These are phyloP conservation scores for Amphiduros pacificus DNA, from an alignment of 2,888 invertebrate genomes.

Conservation along the genomic window DNA sequence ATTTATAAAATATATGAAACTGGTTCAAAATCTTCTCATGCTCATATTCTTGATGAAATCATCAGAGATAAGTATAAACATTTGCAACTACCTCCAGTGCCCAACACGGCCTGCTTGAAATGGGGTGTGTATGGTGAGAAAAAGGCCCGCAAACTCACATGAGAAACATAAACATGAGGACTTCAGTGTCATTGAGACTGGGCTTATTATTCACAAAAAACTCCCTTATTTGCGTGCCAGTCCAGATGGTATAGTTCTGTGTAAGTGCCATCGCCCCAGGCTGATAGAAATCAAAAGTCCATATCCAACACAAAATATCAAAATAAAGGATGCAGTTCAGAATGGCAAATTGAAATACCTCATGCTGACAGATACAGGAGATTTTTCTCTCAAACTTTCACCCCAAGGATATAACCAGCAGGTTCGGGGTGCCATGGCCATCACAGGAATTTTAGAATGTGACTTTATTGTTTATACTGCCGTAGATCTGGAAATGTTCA, in stretches of 20 bases:
- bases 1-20: neutral
- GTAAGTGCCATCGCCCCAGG: constrained; percentile 16
- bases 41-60: neutral
- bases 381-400: too few relatives aligned
- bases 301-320: neutral
- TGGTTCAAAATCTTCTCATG: neutral
- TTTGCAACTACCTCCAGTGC: neutral
- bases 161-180: neutral
- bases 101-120: neutral
- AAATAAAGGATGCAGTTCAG: too few relatives aligned
- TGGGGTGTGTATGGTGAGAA: neutral
- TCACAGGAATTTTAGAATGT: neutral
- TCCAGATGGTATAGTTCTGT: constrained; percentile 19
- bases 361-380: too few relatives aligned
- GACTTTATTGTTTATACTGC: too few relatives aligned
- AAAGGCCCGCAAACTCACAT: neutral
- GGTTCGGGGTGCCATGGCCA: constrained; percentile 4
- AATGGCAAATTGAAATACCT: too few relatives aligned
- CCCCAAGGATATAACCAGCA: constrained; percentile 22
- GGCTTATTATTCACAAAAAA: neutral
- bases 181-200: neutral
- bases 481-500: too few relatives aligned
- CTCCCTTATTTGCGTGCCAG: too few relatives aligned
- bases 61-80: neutral
- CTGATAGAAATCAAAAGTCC: constrained; percentile 21